These are phyloP conservation scores for Neria commutata DNA, from an alignment of 2,888 invertebrate species.

Conservation along the genomic window DNA sequence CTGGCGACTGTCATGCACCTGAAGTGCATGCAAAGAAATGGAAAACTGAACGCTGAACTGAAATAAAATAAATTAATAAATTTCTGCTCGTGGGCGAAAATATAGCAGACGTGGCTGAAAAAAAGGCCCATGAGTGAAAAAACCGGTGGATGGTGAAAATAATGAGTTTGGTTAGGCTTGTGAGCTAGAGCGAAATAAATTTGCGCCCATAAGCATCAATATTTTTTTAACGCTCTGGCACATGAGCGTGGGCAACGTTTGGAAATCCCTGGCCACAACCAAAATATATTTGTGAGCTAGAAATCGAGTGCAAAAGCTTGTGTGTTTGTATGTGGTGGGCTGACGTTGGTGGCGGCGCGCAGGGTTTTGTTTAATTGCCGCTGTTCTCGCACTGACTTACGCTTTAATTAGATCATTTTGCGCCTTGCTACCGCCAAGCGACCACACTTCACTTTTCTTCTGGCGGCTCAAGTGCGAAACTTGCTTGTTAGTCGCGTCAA, in stretches of 20 bases:
- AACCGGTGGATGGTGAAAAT: neutral
- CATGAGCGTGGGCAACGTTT: too few relatives aligned
- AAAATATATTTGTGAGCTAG: too few relatives aligned
- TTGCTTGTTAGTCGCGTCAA: slow-evolving; percentile 52
- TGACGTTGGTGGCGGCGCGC: slow-evolving; percentile 33
- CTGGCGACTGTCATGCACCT: too few relatives aligned
- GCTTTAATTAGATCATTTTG: slow-evolving; percentile 51
- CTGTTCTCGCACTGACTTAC: slow-evolving; percentile 44
- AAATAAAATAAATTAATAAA: neutral
- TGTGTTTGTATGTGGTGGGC: slow-evolving; percentile 23
- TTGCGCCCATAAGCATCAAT: too few relatives aligned
- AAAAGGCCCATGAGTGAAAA: too few relatives aligned
- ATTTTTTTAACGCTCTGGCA: too few relatives aligned
- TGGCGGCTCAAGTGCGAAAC: slow-evolving; percentile 44
- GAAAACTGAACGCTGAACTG: too few relatives aligned
- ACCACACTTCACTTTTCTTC: slow-evolving; percentile 59
- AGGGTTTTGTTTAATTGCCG: slow-evolving; percentile 20
- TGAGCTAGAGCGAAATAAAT: neutral
- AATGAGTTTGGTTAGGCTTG: neutral
- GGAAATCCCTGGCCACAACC: too few relatives aligned
- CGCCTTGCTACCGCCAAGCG: slow-evolving; percentile 56
- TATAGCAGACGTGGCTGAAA: too few relatives aligned
- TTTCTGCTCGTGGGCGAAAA: too few relatives aligned
- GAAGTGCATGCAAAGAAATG: too few relatives aligned
- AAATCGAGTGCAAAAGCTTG: slow-evolving; percentile 19